Evolutionary conservation across 2,888 invertebrate species (phyloP).

Genomic region (Incurvaria masculella): DNA sequence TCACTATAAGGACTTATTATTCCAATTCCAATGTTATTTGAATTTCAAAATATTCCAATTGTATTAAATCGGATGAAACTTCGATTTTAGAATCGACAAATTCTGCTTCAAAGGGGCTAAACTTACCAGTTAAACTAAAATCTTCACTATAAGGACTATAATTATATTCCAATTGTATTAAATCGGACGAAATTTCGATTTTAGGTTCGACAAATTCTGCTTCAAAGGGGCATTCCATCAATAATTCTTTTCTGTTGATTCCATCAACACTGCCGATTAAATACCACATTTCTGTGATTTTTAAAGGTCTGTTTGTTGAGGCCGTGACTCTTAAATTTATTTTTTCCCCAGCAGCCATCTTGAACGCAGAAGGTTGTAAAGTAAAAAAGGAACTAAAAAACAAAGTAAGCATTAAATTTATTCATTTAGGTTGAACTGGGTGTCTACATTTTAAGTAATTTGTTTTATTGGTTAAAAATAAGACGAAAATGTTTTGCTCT

Average conservation of each 20-base stretch:
- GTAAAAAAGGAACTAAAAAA: conserved; percentile 39
- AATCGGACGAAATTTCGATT: conserved; percentile 44
- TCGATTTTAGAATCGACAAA: conserved; percentile 58
- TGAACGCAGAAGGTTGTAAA: conserved; percentile 42
- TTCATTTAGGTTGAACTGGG: too few relatives aligned
- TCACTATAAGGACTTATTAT: too few relatives aligned
- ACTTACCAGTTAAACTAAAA: too few relatives aligned
- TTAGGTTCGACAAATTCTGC: conserved; percentile 60
- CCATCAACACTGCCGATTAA: conserved; percentile 54
- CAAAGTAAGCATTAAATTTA: too few relatives aligned
- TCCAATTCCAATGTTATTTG: too few relatives aligned
- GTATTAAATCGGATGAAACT: conserved; percentile 42
- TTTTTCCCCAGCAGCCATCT: conserved; percentile 43
- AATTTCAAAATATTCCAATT: conserved; percentile 49
- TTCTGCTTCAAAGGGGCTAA: conserved; percentile 47
- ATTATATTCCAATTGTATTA: conserved; percentile 50
- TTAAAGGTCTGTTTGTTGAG: conserved; percentile 33
- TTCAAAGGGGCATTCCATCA: conserved; percentile 45
- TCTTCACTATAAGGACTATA: conserved; percentile 43
- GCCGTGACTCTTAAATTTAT: conserved; percentile 37
- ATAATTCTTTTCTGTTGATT: conserved; percentile 48
- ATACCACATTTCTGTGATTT: conserved; percentile 55
- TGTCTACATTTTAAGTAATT: too few relatives aligned
- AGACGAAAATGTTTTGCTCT: too few relatives aligned
- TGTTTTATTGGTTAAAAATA: too few relatives aligned